Percentiles rank a stretch among this genome's conserved stretches.
These are phyloP conservation scores for Daubentonia madagascariensis DNA, from an alignment of 2,113 vertebrate species.

Conservation along the genomic window DNA sequence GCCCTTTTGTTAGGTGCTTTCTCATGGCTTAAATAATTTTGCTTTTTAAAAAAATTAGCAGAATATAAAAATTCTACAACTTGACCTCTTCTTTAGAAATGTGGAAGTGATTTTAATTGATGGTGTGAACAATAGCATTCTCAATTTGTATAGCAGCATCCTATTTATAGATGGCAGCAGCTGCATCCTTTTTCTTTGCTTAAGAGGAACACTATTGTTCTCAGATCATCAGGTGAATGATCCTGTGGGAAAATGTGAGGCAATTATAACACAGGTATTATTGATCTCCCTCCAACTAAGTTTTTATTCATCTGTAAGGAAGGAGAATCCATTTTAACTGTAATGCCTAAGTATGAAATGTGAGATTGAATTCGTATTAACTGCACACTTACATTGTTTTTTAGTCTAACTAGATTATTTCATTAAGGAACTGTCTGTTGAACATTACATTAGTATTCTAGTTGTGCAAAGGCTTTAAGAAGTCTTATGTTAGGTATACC, in stretches of 20 bases:
- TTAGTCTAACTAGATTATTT: neutral
- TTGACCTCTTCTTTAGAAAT: constrained; percentile 51
- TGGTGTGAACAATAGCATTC: constrained; percentile 22
- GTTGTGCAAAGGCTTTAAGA: neutral
- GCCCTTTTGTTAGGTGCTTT: neutral
- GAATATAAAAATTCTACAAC: constrained; percentile 6
- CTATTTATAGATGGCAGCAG: constrained; percentile 76
- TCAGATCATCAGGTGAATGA: constrained; percentile 52
- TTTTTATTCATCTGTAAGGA: neutral
- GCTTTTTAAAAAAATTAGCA: neutral
- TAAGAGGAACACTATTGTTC: constrained; percentile 67
- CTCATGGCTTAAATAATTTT: neutral
- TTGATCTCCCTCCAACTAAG: neutral
- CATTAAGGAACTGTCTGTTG: neutral
- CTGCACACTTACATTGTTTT: neutral
- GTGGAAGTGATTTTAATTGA: neutral
- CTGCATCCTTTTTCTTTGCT: constrained; percentile 71
- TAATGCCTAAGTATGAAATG: neutral
- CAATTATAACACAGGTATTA: neutral
- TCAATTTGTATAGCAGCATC: constrained; percentile 13
- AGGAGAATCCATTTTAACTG: neutral
- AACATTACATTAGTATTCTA: neutral
- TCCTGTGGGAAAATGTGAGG: constrained; percentile 47
- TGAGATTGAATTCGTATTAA: neutral
- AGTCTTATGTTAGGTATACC: neutral